Evolutionary conservation across 2,113 vertebrate species (phyloP).

Genomic region (Menidia beryllina): DNA sequence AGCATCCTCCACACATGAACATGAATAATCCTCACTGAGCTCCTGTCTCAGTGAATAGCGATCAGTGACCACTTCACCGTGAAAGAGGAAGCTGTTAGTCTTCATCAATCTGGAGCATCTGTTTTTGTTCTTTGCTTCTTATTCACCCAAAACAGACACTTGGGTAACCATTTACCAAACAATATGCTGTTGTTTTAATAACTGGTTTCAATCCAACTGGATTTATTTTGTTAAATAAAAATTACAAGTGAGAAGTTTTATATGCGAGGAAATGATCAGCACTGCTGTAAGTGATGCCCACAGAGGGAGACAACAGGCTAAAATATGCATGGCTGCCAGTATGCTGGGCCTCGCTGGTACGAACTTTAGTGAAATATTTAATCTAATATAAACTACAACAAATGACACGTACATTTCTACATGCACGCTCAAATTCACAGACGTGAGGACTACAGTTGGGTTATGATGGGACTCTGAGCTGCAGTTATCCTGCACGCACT

Average conservation of each 20-base stretch:
- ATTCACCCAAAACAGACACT: not conserved
- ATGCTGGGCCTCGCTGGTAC: not conserved
- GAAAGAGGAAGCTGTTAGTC: conserved; percentile 21
- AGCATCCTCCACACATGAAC: conserved; percentile 70
- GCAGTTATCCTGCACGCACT: conserved; percentile 13
- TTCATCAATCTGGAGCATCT: not conserved
- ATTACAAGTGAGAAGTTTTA: not conserved
- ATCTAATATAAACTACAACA: not conserved
- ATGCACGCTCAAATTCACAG: not conserved
- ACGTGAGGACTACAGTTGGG: conserved; percentile 1
- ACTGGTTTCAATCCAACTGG: not conserved
- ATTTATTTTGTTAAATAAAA: no score
- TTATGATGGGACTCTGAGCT: conserved; percentile 25
- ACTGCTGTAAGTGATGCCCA: not conserved
- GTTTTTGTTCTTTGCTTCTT: not conserved
- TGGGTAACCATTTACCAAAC: not conserved
- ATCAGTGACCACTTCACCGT: conserved; percentile 32
- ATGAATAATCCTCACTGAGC: conserved; percentile 59
- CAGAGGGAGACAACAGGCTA: not conserved
- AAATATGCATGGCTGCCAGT: not conserved
- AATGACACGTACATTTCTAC: conserved; percentile 1
- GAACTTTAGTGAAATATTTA: conserved; percentile 4
- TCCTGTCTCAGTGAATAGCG: conserved; percentile 39
- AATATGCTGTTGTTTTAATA: not conserved
- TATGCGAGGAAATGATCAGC: not conserved